Percentiles rank a stretch among this genome's conserved stretches.
phyloP scores from a whole-genome alignment of 1,140 invertebrate genomes.

The Trichonephila clavipes region DNA sequence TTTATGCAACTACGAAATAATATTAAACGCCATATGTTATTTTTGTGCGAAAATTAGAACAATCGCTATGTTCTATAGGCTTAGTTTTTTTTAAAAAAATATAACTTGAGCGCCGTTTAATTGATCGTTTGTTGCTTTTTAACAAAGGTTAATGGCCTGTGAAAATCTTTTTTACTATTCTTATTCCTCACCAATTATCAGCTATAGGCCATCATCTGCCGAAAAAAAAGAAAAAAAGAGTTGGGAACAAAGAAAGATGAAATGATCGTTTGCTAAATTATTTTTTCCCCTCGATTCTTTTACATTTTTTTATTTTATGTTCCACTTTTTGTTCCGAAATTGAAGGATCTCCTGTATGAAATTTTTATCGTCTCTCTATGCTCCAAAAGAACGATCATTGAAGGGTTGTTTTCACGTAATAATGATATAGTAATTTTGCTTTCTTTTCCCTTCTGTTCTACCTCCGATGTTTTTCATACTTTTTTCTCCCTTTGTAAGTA shows the following conservation, averaged over 20 bases:
- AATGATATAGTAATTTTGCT: slow-evolving; percentile 3
- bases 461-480: not conserved
- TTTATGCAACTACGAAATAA: not conserved
- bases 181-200: slow-evolving; percentile 58
- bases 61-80: not conserved
- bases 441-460: not conserved
- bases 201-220: slow-evolving; percentile 23
- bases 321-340: not conserved
- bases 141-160: slow-evolving; percentile 62
- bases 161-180: slow-evolving; percentile 39
- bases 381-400: not conserved
- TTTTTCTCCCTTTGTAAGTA: not conserved
- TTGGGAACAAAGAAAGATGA: not conserved
- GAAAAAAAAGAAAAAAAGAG: slow-evolving; percentile 21
- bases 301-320: not conserved
- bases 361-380: not conserved
- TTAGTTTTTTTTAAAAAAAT: not conserved
- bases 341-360: not conserved
- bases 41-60: slow-evolving; percentile 18
- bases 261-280: slow-evolving; percentile 8
- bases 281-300: slow-evolving; percentile 40
- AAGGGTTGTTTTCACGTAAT: not conserved
- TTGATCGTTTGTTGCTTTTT: slow-evolving; percentile 53
- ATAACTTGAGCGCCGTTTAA: slow-evolving; percentile 33
- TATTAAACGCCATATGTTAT: not conserved